Percentiles rank a stretch among this genome's conserved stretches.
phyloP scores from a whole-genome alignment of 2,888 invertebrate species.

The Meteorus cinctellus region DNA sequence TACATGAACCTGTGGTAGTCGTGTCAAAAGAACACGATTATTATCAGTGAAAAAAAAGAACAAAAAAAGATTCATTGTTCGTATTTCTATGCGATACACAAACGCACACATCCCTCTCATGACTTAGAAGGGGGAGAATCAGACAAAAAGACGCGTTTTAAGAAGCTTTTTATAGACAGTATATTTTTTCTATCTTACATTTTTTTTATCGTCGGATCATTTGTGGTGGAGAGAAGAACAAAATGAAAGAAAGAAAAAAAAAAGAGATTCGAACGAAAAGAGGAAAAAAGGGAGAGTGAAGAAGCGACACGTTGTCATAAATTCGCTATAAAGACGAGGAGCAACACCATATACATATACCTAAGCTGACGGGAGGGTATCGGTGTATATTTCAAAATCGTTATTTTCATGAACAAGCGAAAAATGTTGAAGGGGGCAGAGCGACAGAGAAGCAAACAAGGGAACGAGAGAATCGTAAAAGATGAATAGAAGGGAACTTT shows the following conservation, averaged over 20 bases:
- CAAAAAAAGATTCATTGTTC: background rate
- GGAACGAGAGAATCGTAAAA: conserved; percentile 18
- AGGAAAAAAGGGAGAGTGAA: background rate
- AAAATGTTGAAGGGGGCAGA: conserved; percentile 1
- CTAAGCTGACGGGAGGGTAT: background rate
- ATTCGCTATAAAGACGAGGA: conserved; percentile 32
- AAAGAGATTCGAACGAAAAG: background rate
- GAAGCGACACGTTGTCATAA: conserved; percentile 25
- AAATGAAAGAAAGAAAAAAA: background rate
- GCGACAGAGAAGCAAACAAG: background rate
- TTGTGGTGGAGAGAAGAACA: conserved; percentile 28
- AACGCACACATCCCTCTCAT: background rate
- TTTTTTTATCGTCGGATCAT: conserved; percentile 16
- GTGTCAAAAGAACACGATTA: conserved; percentile 21
- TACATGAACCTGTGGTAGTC: conserved; percentile 14
- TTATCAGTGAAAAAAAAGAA: conserved; percentile 11
- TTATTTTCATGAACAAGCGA: conserved; percentile 31
- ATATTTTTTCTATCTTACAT: background rate
- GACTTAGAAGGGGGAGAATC: background rate
- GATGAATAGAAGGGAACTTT: background rate
- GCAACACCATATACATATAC: conserved; percentile 12
- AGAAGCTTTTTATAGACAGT: conserved; percentile 26
- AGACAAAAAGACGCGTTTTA: conserved; percentile 11
- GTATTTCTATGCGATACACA: background rate
- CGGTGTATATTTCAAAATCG: conserved; percentile 23